phyloP scores from a whole-genome alignment of 2,797 vertebrate species.

The Cyprinodon diabolis region DNA sequence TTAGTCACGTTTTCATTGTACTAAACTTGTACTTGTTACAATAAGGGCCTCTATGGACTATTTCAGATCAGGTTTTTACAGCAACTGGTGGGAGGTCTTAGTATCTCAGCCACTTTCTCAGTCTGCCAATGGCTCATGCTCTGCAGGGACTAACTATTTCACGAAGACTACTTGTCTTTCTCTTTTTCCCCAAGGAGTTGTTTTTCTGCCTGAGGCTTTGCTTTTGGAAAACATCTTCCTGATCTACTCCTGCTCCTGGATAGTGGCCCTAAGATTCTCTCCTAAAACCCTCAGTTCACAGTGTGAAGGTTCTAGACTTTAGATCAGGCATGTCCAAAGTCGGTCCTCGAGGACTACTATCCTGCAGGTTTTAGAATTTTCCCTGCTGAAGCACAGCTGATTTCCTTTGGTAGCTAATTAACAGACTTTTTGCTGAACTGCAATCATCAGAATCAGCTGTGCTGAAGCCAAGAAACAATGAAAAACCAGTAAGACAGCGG shows the following conservation, averaged over 20 bases:
- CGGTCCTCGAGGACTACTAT: no score
- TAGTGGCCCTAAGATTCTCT: slow-evolving; percentile 6
- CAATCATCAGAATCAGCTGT: no score
- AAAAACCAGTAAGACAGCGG: no score
- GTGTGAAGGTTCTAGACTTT: background rate
- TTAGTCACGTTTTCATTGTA: background rate
- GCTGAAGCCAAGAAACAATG: no score
- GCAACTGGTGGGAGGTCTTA: slow-evolving; percentile 1
- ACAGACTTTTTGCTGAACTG: no score
- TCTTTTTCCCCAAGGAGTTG: background rate
- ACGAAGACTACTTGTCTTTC: background rate
- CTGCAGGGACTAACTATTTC: background rate
- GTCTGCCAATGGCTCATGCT: background rate
- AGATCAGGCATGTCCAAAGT: no score
- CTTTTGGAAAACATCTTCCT: slow-evolving; percentile 3
- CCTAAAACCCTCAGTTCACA: background rate
- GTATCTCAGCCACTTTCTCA: slow-evolving; percentile 5
- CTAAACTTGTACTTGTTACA: background rate
- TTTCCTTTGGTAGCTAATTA: no score
- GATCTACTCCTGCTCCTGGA: slow-evolving; percentile 7
- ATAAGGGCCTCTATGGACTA: background rate
- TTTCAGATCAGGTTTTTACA: slow-evolving; percentile 3
- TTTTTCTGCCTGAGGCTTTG: slow-evolving; percentile 7
- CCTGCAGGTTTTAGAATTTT: no score
- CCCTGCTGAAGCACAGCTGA: no score